Conservation (phyloP, 2,888 invertebrate genomes). For the Digitonthophagus gazella region DNA sequence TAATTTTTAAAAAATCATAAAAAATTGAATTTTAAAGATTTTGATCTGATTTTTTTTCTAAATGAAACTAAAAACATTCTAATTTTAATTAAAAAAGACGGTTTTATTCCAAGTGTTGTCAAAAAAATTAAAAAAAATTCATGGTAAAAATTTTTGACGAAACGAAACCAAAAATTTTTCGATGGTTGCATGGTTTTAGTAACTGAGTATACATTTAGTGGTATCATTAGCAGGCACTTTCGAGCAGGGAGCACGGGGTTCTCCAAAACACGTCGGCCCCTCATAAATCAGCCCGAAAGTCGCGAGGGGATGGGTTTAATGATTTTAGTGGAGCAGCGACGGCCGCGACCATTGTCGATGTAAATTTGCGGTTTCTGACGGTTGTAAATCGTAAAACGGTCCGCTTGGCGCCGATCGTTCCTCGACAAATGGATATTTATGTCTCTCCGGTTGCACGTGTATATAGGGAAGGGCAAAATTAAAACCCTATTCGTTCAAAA, state of each 20-base stretch:
- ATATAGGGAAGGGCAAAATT: no score
- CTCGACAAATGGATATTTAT: not conserved
- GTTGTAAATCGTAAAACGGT: not conserved
- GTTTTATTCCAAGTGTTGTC: no score
- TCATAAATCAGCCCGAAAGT: not conserved
- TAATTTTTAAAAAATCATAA: no score
- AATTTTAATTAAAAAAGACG: no score
- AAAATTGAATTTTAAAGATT: no score
- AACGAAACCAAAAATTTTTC: no score
- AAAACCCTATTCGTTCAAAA: no score
- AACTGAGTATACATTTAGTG: not conserved
- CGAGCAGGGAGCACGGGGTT: not conserved
- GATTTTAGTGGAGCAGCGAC: not conserved
- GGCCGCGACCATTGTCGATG: not conserved
- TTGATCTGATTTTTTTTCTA: no score
- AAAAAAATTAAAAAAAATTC: no score
- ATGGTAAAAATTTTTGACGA: no score
- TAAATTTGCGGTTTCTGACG: not conserved
- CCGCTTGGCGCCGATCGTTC: not conserved
- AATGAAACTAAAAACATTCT: no score
- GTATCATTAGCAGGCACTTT: not conserved
- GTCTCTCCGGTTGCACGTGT: no score
- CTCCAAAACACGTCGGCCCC: not conserved
- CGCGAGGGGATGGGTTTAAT: not conserved
- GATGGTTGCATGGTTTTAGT: not conserved